A percentile compares a stretch with the other conserved stretches of the same genome.
Conservation (phyloP, 64 coral and sea anemone species). For the Platygyra sinensis region DNA sequence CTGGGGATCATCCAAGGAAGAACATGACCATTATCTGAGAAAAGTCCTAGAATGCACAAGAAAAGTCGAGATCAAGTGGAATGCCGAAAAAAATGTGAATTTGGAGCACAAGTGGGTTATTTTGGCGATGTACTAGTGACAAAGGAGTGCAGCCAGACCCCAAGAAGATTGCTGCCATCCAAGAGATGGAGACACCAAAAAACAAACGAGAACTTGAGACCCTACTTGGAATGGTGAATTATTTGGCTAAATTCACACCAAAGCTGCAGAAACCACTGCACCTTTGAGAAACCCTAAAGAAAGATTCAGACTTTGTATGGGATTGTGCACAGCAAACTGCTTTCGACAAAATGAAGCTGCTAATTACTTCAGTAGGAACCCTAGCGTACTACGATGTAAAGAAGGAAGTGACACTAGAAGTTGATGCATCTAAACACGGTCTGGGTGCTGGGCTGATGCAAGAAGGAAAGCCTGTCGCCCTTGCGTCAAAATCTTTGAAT, state of each 20-base stretch:
- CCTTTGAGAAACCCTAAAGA: too few relatives aligned
- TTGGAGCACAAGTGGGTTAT: not conserved
- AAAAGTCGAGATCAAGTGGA: not conserved
- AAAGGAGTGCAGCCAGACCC: slow-evolving; percentile 1
- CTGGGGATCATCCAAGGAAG: not conserved
- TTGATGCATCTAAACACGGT: slow-evolving; percentile 21
- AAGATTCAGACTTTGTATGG: too few relatives aligned
- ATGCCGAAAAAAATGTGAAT: not conserved
- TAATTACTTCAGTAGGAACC: not conserved
- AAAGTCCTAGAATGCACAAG: not conserved
- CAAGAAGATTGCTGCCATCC: not conserved
- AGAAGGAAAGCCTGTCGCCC: too few relatives aligned
- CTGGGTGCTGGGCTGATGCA: too few relatives aligned
- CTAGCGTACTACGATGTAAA: not conserved
- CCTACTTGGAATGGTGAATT: too few relatives aligned
- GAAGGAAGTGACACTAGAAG: not conserved
- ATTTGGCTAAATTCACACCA: too few relatives aligned
- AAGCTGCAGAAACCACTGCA: too few relatives aligned
- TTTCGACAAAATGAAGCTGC: too few relatives aligned
- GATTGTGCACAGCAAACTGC: too few relatives aligned
- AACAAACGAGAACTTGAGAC: not conserved
- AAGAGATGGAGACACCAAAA: not conserved
- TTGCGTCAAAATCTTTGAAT: too few relatives aligned
- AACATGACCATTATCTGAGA: not conserved
- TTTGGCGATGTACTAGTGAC: not conserved